phyloP scores from a whole-genome alignment of 2,888 invertebrate genomes.

The Xestia sexstrigata region DNA sequence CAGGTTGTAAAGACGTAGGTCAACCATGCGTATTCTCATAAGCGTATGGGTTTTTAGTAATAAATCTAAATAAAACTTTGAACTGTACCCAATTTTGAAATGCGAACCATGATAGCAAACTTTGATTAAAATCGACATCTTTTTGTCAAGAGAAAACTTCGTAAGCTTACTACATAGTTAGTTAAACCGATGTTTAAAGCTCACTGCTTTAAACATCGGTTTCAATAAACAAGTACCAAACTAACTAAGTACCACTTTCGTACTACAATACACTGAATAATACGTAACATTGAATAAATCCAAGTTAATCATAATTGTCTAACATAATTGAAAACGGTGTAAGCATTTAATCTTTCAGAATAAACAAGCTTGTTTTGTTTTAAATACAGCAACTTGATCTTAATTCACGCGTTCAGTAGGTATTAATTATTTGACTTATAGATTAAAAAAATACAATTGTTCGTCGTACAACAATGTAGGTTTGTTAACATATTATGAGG shows the following conservation, averaged over 20 bases:
- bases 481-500: background rate
- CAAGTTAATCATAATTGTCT: conserved; percentile 13
- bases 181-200: too few species aligned
- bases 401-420: background rate
- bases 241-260: background rate
- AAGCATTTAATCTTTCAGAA: conserved; percentile 32
- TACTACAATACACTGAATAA: conserved; percentile 5
- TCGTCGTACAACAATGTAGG: background rate
- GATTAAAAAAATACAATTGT: conserved; percentile 11
- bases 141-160: background rate
- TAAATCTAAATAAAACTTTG: too few species aligned
- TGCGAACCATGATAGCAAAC: background rate
- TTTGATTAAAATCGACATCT: background rate
- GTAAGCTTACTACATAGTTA: background rate
- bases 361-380: conserved; percentile 13
- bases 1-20: background rate
- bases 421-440: conserved; percentile 23
- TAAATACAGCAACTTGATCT: conserved; percentile 1
- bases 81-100: too few species aligned
- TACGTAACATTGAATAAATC: background rate
- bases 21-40: too few species aligned
- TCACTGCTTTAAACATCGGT: background rate
- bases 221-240: background rate
- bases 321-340: conserved; percentile 32
- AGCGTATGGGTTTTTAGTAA: too few species aligned